Evolutionary conservation across 2,797 vertebrate genomes (phyloP).

Genomic region (Basileuterus tristriatus): DNA sequence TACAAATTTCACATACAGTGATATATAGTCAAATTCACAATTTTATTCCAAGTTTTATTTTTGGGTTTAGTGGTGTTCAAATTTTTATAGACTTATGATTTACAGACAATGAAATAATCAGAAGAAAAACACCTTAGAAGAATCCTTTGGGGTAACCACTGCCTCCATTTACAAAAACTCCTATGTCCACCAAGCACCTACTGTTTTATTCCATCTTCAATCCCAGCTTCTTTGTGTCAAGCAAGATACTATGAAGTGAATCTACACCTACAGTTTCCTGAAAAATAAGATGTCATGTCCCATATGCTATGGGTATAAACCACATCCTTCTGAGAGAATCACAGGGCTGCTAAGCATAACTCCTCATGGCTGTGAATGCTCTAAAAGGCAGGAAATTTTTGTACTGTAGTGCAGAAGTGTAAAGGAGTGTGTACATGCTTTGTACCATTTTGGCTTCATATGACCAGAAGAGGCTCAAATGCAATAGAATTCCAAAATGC

Average conservation of each 20-base stretch:
- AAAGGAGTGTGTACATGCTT: not conserved
- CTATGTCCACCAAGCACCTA: not conserved
- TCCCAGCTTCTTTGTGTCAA: not conserved
- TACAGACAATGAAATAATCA: not conserved
- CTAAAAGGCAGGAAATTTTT: not conserved
- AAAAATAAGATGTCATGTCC: not conserved
- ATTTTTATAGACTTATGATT: not conserved
- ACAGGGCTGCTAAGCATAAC: not conserved
- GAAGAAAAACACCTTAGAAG: not conserved
- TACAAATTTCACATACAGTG: not conserved
- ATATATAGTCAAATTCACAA: not conserved
- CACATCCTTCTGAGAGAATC: not conserved
- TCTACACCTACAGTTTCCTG: not conserved
- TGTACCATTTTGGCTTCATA: not conserved
- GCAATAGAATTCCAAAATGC: not conserved
- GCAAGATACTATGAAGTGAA: not conserved
- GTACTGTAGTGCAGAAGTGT: not conserved
- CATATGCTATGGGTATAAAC: no score
- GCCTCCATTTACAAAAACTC: not conserved
- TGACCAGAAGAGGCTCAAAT: not conserved
- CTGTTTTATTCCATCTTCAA: not conserved
- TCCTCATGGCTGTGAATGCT: not conserved
- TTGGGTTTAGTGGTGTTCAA: not conserved
- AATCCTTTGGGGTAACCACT: not conserved
- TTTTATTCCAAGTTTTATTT: not conserved